These are phyloP conservation scores for Paracentrotus lividus DNA, from an alignment of 53 echinoderm and acorn worm species.

Conservation along the genomic window DNA sequence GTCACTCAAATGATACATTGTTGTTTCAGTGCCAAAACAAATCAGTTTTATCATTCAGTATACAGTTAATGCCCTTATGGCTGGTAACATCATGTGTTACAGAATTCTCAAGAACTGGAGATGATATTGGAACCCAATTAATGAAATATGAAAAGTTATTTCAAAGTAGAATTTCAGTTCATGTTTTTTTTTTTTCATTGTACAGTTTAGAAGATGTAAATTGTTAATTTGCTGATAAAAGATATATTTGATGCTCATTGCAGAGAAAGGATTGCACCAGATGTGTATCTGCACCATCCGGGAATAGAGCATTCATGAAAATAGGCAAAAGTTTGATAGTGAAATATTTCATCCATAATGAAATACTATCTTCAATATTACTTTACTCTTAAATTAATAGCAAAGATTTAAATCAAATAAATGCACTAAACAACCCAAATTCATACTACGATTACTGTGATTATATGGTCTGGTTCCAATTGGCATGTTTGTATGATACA, in stretches of 20 bases:
- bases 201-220: neutral
- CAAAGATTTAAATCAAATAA: neutral
- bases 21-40: too few relatives aligned
- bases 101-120: neutral
- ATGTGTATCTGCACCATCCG: neutral
- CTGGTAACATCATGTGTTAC: too few relatives aligned
- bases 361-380: neutral
- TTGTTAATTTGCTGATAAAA: neutral
- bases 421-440: neutral
- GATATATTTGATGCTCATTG: neutral
- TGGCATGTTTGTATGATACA: neutral
- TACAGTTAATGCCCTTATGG: too few relatives aligned
- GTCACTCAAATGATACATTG: conserved; percentile 48
- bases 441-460: neutral
- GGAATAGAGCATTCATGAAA: neutral
- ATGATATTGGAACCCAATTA: too few relatives aligned
- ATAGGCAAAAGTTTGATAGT: neutral
- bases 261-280: neutral
- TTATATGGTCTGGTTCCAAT: neutral
- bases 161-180: neutral
- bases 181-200: neutral
- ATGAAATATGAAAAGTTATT: neutral
- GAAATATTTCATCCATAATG: neutral
- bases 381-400: neutral
- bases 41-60: too few relatives aligned